A percentile compares a stretch with the other conserved stretches of the same genome.
phyloP scores from a whole-genome alignment of 2,888 invertebrate species.

The Deroplatys truncata region DNA sequence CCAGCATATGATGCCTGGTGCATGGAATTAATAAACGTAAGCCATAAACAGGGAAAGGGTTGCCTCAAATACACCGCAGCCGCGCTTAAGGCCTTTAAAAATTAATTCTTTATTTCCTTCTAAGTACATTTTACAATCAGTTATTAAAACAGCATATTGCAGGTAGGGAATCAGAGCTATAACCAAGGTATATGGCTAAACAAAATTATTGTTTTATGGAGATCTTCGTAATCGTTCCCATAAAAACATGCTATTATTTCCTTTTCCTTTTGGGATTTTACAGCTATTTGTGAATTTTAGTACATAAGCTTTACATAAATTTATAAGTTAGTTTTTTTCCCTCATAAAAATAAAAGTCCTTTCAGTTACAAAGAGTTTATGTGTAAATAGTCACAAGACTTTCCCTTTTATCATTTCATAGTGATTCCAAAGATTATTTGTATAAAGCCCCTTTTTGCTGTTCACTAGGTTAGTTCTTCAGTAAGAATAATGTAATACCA shows the following conservation, averaged over 20 bases:
- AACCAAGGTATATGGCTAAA: background rate
- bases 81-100: background rate
- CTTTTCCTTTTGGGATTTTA: background rate
- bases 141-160: slow-evolving; percentile 15
- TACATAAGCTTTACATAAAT: background rate
- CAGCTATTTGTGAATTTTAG: background rate
- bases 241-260: background rate
- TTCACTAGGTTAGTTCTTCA: no score
- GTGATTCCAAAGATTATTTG: no score
- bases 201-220: background rate
- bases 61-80: slow-evolving; percentile 6
- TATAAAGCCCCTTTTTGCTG: no score
- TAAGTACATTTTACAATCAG: slow-evolving; percentile 6
- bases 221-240: background rate
- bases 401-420: no score
- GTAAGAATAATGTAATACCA: no score
- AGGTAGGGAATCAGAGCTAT: background rate
- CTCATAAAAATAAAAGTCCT: no score
- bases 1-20: slow-evolving; percentile 18
- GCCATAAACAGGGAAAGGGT: slow-evolving; percentile 2
- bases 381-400: no score
- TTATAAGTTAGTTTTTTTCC: no score
- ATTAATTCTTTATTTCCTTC: background rate
- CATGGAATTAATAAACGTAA: slow-evolving; percentile 22
- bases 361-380: no score